Evolutionary conservation across 2,113 vertebrate species (phyloP).

Genomic region (Perccottus glenii): DNA sequence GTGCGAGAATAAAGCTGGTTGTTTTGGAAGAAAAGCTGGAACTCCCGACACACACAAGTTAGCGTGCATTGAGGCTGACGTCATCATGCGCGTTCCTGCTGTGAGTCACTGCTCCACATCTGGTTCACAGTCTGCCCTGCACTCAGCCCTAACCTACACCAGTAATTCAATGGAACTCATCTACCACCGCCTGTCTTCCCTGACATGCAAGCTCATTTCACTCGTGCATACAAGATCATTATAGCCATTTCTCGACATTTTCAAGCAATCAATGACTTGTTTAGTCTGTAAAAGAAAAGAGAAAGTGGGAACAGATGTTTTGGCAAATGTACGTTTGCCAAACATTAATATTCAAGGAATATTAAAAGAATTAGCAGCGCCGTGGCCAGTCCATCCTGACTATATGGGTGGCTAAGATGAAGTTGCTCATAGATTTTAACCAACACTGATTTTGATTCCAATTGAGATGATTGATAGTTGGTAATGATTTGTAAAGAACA

Average conservation of each 20-base stretch:
- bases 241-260: not conserved
- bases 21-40: constrained; percentile 67
- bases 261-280: not conserved
- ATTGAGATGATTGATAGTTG: too few species aligned
- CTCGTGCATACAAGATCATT: not conserved
- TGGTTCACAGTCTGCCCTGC: constrained; percentile 64
- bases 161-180: not conserved
- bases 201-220: constrained; percentile 4
- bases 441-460: too few species aligned
- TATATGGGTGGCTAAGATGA: too few species aligned
- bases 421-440: too few species aligned
- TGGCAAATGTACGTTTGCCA: not conserved
- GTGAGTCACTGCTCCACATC: constrained; percentile 72
- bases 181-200: constrained; percentile 1
- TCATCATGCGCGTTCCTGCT: constrained; percentile 61
- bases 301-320: not conserved
- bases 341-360: too few species aligned
- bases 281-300: not conserved
- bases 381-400: too few species aligned
- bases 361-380: too few species aligned
- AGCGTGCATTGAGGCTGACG: constrained; percentile 58
- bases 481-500: too few species aligned
- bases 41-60: constrained; percentile 53
- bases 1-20: constrained; percentile 60
- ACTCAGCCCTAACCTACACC: constrained; percentile 23